A percentile compares a stretch with the other conserved stretches of the same genome.
Conservation (phyloP, 1,140 invertebrate genomes). For the Brachionus rotundiformis region DNA sequence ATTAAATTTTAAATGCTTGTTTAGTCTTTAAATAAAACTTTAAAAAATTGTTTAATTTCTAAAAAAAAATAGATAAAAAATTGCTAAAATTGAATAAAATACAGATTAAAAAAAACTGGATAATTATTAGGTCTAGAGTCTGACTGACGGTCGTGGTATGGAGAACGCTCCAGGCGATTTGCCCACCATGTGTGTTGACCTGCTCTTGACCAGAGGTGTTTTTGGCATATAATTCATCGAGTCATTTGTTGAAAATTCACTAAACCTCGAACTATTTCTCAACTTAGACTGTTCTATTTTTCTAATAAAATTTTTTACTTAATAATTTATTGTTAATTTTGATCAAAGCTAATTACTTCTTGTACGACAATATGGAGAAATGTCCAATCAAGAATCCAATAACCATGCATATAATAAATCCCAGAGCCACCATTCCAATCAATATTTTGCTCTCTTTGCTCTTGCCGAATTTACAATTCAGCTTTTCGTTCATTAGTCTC, state of each 20-base stretch:
- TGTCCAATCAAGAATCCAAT: conserved; percentile 30
- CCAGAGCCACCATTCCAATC: conserved; percentile 12
- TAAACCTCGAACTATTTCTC: not conserved
- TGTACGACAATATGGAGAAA: conserved; percentile 24
- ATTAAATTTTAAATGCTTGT: not conserved
- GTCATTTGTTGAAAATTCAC: conserved; percentile 12
- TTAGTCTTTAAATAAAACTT: not conserved
- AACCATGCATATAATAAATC: not conserved
- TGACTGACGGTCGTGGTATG: not conserved
- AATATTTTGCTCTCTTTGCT: conserved; percentile 50
- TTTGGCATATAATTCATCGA: conserved; percentile 34
- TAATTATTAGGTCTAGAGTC: not conserved
- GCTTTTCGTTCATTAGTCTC: conserved; percentile 6
- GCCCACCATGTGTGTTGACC: not conserved
- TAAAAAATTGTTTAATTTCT: not conserved
- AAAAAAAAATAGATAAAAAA: not conserved
- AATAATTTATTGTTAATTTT: too few relatives aligned
- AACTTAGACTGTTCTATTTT: not conserved
- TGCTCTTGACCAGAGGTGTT: not conserved
- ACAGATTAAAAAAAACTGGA: conserved; percentile 35
- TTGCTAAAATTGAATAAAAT: conserved; percentile 19
- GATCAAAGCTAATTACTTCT: conserved; percentile 26
- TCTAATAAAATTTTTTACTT: not conserved
- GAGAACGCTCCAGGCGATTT: conserved; percentile 28
- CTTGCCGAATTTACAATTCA: conserved; percentile 48